Base-by-base conservation (phyloP, 1,140 invertebrate species). In the Drosophila parabipectinata region DNA sequence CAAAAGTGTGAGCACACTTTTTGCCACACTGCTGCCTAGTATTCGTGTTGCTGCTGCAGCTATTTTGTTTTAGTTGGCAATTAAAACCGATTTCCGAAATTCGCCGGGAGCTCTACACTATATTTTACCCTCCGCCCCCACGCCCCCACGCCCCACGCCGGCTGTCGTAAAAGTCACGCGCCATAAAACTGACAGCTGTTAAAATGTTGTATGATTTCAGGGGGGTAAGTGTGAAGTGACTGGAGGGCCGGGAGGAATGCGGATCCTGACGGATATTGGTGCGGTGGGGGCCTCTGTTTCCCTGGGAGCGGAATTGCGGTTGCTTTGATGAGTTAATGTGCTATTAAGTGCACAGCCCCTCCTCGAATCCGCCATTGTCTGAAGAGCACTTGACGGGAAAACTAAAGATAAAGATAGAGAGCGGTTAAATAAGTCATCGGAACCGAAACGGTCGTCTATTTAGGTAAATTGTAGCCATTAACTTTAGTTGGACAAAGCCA, bases 181-280 rank as follows among this genome's bases (percentile, higher is more conserved):
- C 81, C 82, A 85, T 85, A 87, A 85, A 87, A 85, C 81, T 85
- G 81, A 85, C 81, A 85, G 81, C 81, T 85, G 81, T 81, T 85
- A 85, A 85, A 85, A 85, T 87, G 81, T 77, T 73, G 67, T 47
- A 58, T 52, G 52, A 64, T 76, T 64, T 34, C 0, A n/a, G 26
- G 45, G 21, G 14, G 26, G 24, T 8, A 44, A 69, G 50, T 57
- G 41, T 26, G 30, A 77, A 44, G 41, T 54, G 47, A 44, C 34
- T 54, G 47, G 1, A 34, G 34, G 34, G 10, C 41, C 41, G 6
- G 28, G 37, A 7, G 28, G 3, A 10, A 24, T 32, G 39, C 12
- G 12, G 0, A n/a, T 41, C n/a, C 39, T 14, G 39, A 10, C 14
- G 39, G 4, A 41, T 5, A 10, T 10, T 39, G 12, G 5, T 18